These are phyloP conservation scores for Pantherophis vulpinus DNA, from an alignment of 2,797 vertebrate species.

Conservation along the genomic window DNA sequence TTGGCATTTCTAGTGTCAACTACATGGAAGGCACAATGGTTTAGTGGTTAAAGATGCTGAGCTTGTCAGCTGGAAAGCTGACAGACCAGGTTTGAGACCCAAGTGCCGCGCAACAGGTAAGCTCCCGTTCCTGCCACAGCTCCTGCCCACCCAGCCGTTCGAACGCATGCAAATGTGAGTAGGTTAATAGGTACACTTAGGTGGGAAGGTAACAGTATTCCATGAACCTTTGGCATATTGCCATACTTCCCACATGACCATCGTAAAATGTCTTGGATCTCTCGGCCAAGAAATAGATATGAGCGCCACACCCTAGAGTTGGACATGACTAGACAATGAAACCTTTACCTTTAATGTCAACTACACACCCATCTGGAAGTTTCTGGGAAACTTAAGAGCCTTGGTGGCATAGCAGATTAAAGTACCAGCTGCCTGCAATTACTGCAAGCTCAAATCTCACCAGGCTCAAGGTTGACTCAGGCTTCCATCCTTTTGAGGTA, in stretches of 20 bases:
- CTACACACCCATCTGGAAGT: too few species aligned
- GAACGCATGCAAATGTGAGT: neutral
- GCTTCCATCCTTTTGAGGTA: too few species aligned
- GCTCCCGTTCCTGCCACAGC: neutral
- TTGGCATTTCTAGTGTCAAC: neutral
- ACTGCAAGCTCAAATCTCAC: too few species aligned
- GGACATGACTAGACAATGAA: neutral
- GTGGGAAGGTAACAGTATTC: neutral
- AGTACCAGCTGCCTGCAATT: too few species aligned
- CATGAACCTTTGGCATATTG: neutral
- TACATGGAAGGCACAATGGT: neutral
- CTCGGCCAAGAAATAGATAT: neutral
- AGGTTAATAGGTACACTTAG: neutral
- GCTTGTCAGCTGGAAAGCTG: neutral
- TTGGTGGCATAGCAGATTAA: too few species aligned
- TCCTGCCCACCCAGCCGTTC: neutral
- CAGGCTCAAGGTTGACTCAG: too few species aligned
- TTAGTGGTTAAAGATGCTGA: neutral
- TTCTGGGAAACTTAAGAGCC: too few species aligned
- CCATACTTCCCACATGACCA: neutral
- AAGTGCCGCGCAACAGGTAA: neutral
- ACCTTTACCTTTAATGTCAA: too few species aligned
- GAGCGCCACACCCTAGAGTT: neutral
- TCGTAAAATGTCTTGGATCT: neutral
- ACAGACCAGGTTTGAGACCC: neutral